These are phyloP conservation scores for Nemapogon koenigi DNA, from an alignment of 2,888 invertebrate genomes.

Conservation along the genomic window DNA sequence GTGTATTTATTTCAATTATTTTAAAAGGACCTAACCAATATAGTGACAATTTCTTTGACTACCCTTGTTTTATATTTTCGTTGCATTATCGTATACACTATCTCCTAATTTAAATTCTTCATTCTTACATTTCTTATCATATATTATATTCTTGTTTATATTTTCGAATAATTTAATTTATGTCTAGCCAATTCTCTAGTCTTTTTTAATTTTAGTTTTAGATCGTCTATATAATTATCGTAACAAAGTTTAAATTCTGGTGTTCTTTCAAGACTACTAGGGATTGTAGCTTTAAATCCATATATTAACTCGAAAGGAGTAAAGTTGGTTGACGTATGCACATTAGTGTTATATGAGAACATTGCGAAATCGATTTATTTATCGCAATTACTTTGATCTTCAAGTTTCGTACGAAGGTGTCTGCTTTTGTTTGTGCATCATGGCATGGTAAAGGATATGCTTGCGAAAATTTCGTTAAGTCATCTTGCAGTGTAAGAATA, in stretches of 20 bases:
- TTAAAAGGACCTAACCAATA: too few relatives aligned
- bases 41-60: too few relatives aligned
- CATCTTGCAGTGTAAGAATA: constrained; percentile 17
- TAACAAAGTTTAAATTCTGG: constrained; percentile 23
- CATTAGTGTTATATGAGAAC: constrained; percentile 25
- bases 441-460: constrained; percentile 22
- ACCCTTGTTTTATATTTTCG: too few relatives aligned
- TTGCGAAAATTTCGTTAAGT: constrained; percentile 21
- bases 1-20: too few relatives aligned
- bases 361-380: constrained; percentile 24
- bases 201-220: too few relatives aligned
- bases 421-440: constrained; percentile 24
- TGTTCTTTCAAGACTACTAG: constrained; percentile 19
- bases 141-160: constrained; percentile 8
- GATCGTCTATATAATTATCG: constrained; percentile 21
- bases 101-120: too few relatives aligned
- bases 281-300: constrained; percentile 21
- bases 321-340: constrained; percentile 25
- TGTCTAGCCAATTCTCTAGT: constrained; percentile 18
- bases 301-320: constrained; percentile 26
- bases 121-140: constrained; percentile 13
- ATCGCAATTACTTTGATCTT: constrained; percentile 27
- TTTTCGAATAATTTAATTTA: constrained; percentile 15
- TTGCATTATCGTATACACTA: too few relatives aligned
- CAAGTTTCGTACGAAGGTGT: constrained; percentile 20